Evolutionary conservation across 2,113 vertebrate genomes (phyloP), one percentile per base, ranked within the genome.

Genomic region (Aegotheles bennettii): DNA sequence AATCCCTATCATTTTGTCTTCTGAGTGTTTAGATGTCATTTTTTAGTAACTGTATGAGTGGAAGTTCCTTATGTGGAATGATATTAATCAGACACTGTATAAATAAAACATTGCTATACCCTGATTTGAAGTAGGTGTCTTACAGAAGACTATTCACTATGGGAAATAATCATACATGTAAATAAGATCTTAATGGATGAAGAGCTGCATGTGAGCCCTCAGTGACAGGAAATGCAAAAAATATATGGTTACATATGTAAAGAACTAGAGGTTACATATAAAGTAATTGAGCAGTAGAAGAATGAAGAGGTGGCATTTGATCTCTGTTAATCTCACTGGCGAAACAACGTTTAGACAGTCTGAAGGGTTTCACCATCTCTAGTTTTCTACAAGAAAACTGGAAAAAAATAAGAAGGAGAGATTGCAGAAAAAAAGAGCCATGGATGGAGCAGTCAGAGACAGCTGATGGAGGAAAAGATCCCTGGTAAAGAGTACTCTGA

Each of bases 101-200:
- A 83, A 86, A 87, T 86, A 83, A 83, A 83, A 3, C 18, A 47
- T 47, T 80, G 10, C 23, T 83, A 33, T 53, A 82, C 9, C 21
- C 14, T 94, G 59, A 87, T 85, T 75, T 90, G n/a, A 87, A 85
- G 21, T 61, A 79, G 38, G 25, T 87, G 48, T 20, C 29, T 67
- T 74, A 57, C 59, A 38, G 91, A 90, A 91, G 33, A 65, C 47
- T 68, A 70, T n/a, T 87, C 24, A 36, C 7, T 54, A 15, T 6
- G 2, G 11, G 12, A 88, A 80, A 75, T 40, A n/a, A n/a, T n/a
- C n/a, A n/a, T n/a, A n/a, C n/a, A 8, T 33, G 9, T 51, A 91
- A 91, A 91, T 67, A 93, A 78, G 16, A 13, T 36, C 10, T 54
- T 50, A 69, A 82, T 42, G 8, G 29, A 31, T 54, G 9, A 82